phyloP scores from a whole-genome alignment of 2,888 invertebrate species.

The Brassicogethes aeneus region DNA sequence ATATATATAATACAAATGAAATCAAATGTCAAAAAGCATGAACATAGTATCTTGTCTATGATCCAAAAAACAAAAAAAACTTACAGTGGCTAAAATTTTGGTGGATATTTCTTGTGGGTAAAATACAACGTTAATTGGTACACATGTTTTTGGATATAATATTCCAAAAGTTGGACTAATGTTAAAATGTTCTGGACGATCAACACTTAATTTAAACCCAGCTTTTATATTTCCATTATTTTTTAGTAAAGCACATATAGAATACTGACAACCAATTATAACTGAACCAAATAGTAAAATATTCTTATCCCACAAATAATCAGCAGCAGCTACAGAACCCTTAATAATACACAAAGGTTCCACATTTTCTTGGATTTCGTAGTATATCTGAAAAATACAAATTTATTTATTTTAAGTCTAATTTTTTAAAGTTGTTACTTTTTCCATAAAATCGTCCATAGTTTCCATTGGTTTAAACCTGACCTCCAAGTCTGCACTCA shows the following conservation, averaged over 20 bases:
- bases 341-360: slow-evolving; percentile 45
- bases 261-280: slow-evolving; percentile 39
- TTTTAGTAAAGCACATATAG: slow-evolving; percentile 40
- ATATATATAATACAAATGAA: no score
- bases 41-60: no score
- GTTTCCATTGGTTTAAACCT: neutral
- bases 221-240: slow-evolving; percentile 50
- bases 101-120: neutral
- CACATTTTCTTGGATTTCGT: slow-evolving; percentile 42
- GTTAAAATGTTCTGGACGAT: neutral
- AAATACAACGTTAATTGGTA: neutral
- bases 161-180: neutral
- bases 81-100: neutral
- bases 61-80: no score
- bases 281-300: slow-evolving; percentile 47
- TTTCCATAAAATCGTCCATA: neutral
- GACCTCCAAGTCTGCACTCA: neutral
- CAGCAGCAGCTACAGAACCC: slow-evolving; percentile 46
- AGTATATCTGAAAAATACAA: slow-evolving; percentile 36
- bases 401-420: neutral
- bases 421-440: neutral
- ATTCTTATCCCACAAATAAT: slow-evolving; percentile 43
- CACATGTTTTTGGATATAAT: neutral
- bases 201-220: slow-evolving; percentile 13
- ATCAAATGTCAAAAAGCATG: no score